A percentile compares a stretch with the other conserved stretches of the same genome.
These are phyloP conservation scores for Hirtodrosophila trivittata DNA, from an alignment of 2,888 invertebrate genomes.

Conservation along the genomic window DNA sequence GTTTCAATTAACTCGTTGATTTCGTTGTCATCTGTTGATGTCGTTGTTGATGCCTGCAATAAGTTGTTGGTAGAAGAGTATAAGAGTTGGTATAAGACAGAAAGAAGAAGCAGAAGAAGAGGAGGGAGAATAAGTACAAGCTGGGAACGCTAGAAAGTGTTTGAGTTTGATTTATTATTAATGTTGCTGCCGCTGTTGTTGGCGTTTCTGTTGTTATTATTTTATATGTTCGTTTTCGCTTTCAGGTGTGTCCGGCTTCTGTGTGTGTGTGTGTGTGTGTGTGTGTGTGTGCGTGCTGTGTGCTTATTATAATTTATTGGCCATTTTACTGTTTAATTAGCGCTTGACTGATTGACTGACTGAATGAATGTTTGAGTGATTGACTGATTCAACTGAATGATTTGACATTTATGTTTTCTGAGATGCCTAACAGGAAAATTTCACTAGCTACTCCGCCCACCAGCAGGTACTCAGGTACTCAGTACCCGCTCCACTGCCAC, in stretches of 20 bases:
- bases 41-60: constrained; percentile 28
- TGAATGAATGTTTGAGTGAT: constrained; percentile 58
- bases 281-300: constrained; percentile 23
- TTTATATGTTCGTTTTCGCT: constrained; percentile 52
- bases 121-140: constrained; percentile 18
- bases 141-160: constrained; percentile 61
- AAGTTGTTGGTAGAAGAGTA: constrained; percentile 42
- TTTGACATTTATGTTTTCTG: constrained; percentile 31
- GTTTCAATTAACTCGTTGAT: constrained; percentile 46
- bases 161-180: constrained; percentile 48
- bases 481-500: neutral
- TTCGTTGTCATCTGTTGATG: constrained; percentile 40
- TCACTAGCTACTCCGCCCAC: neutral
- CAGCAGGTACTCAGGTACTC: too few relatives aligned
- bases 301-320: constrained; percentile 72
- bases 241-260: constrained; percentile 36
- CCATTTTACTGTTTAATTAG: constrained; percentile 47
- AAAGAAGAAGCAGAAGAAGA: constrained; percentile 4
- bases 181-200: constrained; percentile 2
- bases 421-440: constrained; percentile 11
- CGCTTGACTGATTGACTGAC: constrained; percentile 50
- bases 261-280: constrained; percentile 18
- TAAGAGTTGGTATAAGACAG: constrained; percentile 13
- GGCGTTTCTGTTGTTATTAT: constrained; percentile 8
- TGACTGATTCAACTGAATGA: constrained; percentile 43